Evolutionary conservation across 2,113 vertebrate species (phyloP).

Genomic region (Psammodynastes pulverulentus): DNA sequence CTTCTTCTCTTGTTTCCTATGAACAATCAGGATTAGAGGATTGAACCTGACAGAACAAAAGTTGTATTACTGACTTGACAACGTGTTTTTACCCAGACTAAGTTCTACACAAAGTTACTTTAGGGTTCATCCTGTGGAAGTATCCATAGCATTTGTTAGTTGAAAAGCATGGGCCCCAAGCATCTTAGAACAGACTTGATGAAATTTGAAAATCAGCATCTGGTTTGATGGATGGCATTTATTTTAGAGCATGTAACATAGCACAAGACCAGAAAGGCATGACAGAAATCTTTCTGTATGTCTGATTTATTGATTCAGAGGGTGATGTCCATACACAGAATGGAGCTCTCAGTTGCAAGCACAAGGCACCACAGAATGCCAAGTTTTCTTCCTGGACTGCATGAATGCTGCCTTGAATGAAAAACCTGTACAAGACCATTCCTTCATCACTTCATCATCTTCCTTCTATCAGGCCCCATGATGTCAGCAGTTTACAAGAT

Average conservation of each 20-base stretch:
- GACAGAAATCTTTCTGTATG: constrained; percentile 29
- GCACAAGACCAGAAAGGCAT: constrained; percentile 32
- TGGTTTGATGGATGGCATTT: background rate
- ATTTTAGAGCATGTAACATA: background rate
- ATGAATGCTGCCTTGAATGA: background rate
- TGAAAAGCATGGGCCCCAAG: background rate
- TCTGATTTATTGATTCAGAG: constrained; percentile 15
- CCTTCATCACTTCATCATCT: no score
- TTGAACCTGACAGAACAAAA: background rate
- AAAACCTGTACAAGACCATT: constrained; percentile 30
- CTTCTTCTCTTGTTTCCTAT: background rate
- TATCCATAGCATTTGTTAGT: background rate
- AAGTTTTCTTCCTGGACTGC: background rate
- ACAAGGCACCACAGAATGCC: no score
- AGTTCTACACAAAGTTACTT: background rate
- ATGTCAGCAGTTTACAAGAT: background rate
- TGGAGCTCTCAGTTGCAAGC: background rate
- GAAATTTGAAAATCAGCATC: background rate
- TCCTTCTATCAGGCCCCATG: background rate
- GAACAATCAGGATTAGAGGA: background rate
- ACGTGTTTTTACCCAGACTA: background rate
- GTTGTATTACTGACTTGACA: background rate
- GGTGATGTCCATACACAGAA: background rate
- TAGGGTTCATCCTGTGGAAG: background rate
- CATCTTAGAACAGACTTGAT: background rate